Evolutionary conservation across 2,888 invertebrate species (phyloP).

Genomic region (Myopa tessellatipennis): DNA sequence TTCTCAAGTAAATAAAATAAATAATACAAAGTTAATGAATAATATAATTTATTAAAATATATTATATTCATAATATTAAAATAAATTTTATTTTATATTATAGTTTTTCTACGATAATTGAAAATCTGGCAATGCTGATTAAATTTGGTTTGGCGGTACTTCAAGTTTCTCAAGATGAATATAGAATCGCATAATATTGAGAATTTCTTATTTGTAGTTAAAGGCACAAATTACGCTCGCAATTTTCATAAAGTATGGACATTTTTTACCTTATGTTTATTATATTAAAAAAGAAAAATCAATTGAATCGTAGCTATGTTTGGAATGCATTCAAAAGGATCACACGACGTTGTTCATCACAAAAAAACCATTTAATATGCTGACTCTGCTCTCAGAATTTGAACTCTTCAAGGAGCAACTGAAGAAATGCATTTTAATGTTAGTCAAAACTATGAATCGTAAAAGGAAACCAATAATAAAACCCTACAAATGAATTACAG

Average conservation of each 20-base stretch:
- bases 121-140: too few species aligned
- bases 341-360: conserved; percentile 41
- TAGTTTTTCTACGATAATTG: too few species aligned
- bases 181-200: conserved; percentile 31
- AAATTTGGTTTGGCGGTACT: too few species aligned
- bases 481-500: conserved; percentile 23
- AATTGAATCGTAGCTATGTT: conserved; percentile 48
- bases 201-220: conserved; percentile 37
- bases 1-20: too few species aligned
- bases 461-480: neutral
- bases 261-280: neutral
- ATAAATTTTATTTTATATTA: too few species aligned
- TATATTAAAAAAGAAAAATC: neutral
- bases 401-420: conserved; percentile 47
- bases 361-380: conserved; percentile 36
- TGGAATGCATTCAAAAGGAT: conserved; percentile 46
- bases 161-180: conserved; percentile 42
- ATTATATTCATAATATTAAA: too few species aligned
- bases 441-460: conserved; percentile 16
- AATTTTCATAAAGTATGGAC: conserved; percentile 41
- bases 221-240: conserved; percentile 13
- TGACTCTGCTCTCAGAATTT: conserved; percentile 32
- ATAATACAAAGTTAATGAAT: too few species aligned
- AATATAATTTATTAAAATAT: too few species aligned
- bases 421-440: conserved; percentile 47